Base-by-base conservation (phyloP, 2,113 vertebrate species). In the Barnardius zonarius region DNA sequence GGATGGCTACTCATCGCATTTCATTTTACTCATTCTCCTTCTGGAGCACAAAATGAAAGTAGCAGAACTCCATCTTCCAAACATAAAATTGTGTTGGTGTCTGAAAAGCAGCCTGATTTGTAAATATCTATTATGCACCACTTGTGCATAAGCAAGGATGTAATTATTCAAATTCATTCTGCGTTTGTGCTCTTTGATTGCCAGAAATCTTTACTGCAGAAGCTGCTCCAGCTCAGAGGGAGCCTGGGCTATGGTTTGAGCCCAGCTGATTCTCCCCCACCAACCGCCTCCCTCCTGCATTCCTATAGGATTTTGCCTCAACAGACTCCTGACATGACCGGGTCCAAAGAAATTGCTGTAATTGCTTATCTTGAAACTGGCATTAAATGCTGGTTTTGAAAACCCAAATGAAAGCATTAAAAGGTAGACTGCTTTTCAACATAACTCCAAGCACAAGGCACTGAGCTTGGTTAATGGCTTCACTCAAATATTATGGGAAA, bases 121-220 rank as follows among this genome's bases (percentile, higher is more conserved):
- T 97, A 97, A 97, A 98, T 97, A 96, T 83, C 97, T 87, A 95
- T 97, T 96, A 85, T 44, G 78, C 88, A 86, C 73, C 69, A 95
- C 89, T 97, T 90, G 76, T 93, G 92, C 83, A 93, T 81, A 96
- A 97, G 95, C 93, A 95, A 96, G 67, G 79, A 83, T 91, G 67
- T 61, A 96, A 93, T 97, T 97, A 98, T 92, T 92, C 79, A 95
- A 93, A 97, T 96, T 82, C 46, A 78, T 37, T 61, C 83, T 57
- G 19, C 4, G 8, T 69, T 94, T 92, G 20, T 79, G 54, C 61
- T 88, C 72, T 97, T 88, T 92, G 88, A 64, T 86, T 97, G 74
- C 83, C 87, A 95, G 90, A 83, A 68, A 86, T 59, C 80, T 64
- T 59, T 37, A 39, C n/a, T 12, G 49, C 70, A 92, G 72, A 64